Percentiles rank a stretch among this genome's conserved stretches.
phyloP scores from a whole-genome alignment of 2,888 invertebrate species.

The Tachina lurida region DNA sequence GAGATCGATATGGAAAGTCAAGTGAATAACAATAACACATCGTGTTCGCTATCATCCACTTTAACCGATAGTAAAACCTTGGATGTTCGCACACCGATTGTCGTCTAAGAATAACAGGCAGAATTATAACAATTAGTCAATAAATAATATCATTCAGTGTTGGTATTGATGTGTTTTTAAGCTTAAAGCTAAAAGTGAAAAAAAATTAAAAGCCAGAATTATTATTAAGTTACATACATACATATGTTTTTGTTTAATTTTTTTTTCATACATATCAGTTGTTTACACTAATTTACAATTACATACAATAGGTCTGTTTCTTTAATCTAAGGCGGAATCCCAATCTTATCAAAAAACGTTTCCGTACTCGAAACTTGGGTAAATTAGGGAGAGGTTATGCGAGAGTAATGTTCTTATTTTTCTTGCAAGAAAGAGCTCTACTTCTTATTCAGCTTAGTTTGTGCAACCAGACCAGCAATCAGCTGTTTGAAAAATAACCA shows the following conservation, averaged over 20 bases:
- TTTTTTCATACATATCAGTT: not conserved
- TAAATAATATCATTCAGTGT: slow-evolving; percentile 60
- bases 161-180: slow-evolving; percentile 65
- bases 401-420: too few species aligned
- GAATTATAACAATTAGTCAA: slow-evolving; percentile 45
- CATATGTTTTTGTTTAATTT: slow-evolving; percentile 12
- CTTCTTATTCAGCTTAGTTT: too few species aligned
- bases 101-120: slow-evolving; percentile 75
- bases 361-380: too few species aligned
- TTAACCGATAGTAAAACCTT: slow-evolving; percentile 81
- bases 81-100: slow-evolving; percentile 81
- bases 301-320: too few species aligned
- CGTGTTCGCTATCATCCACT: slow-evolving; percentile 80
- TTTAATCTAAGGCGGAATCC: too few species aligned
- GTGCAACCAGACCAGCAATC: too few species aligned
- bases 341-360: too few species aligned
- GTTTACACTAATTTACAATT: too few species aligned
- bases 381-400: too few species aligned
- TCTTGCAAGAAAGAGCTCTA: too few species aligned
- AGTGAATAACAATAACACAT: slow-evolving; percentile 79
- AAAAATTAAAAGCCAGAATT: slow-evolving; percentile 5
- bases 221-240: slow-evolving; percentile 36
- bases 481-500: too few species aligned
- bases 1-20: slow-evolving; percentile 67
- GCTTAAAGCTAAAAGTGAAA: slow-evolving; percentile 19